Evolutionary conservation across 2,797 vertebrate genomes (phyloP), one percentile per base, ranked within the genome.

Genomic region (Cyclura pinguis): DNA sequence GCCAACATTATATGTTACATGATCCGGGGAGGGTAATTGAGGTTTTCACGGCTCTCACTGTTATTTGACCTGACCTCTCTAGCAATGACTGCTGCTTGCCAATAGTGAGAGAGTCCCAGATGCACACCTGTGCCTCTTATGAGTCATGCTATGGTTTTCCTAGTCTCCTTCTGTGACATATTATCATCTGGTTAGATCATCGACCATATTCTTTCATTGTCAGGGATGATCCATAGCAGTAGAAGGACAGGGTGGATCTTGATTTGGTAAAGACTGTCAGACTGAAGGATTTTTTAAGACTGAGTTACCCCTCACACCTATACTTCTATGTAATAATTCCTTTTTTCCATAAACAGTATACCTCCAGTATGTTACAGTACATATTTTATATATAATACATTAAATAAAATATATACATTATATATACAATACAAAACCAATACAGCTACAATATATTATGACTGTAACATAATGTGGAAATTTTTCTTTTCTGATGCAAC

Each of bases 11-110:
- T 76, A 35, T 62, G 88, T 62, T n/a, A 64, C 47, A 87, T 82
- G 84, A 89, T 85, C 62, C 83, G 32, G 42, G 80, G n/a, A 74
- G 18, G 42, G 64, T 87, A 83, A 91, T 47, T 76, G 59, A 62
- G 62, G 85, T 87, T 91, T 91, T 91, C 73, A 55, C 87, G 72
- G 32, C 47, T 87, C 47, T 87, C 42, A 6, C 92, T 85, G 85
- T 62, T 67, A 80, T 90, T 93, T 89, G 87, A 92, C 52, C 77
- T 89, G 87, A 92, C 52, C 77, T 88, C 52, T 91, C 62, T 3
- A 0, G 13, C 6, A 2, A 57, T 77, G 29, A 50, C 29, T 64
- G 77, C 38, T 80, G 38, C 42, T 73, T 91, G 72, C 69, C 87
- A 83, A 88, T 0, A 87, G 88, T 80, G 59, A 89, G 67, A 93